A percentile compares a stretch with the other conserved stretches of the same genome.
Evolutionary conservation across 2,113 vertebrate genomes (phyloP).

Genomic region (Sitta europaea): DNA sequence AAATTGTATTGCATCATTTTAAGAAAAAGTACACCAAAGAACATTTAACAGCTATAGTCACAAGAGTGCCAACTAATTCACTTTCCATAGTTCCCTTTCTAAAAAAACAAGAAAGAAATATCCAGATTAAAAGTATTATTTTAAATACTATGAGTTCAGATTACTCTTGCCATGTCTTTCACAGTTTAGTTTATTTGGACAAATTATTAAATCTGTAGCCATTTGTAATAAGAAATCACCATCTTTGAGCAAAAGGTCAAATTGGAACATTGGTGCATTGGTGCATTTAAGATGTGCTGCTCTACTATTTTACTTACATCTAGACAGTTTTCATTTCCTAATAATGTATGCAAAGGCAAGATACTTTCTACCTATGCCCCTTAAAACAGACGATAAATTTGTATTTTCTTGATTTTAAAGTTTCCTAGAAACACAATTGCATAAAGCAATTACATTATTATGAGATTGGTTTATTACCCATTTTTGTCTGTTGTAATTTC

Average conservation of each 20-base stretch:
- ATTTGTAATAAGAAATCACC: neutral
- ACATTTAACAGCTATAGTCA: neutral
- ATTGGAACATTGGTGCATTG: neutral
- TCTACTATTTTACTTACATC: neutral
- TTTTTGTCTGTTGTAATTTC: slow-evolving; percentile 22
- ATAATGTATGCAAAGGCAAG: neutral
- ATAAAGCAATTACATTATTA: slow-evolving; percentile 33
- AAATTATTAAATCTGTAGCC: neutral
- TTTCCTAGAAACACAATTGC: slow-evolving; percentile 17
- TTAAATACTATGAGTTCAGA: neutral
- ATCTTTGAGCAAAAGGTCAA: neutral
- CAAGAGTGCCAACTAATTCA: neutral
- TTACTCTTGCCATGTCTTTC: neutral
- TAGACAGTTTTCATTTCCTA: neutral
- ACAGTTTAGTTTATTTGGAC: neutral
- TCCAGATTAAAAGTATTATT: neutral
- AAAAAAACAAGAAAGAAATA: neutral
- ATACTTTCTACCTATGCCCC: neutral
- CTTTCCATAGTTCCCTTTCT: neutral
- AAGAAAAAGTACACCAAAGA: neutral
- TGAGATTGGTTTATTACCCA: neutral
- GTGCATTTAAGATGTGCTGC: neutral
- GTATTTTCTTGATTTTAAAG: neutral
- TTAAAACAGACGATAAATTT: neutral
- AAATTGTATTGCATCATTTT: neutral